Base-by-base conservation (phyloP, 92 coral and sea anemone species). In the Parazoanthus darwini region DNA sequence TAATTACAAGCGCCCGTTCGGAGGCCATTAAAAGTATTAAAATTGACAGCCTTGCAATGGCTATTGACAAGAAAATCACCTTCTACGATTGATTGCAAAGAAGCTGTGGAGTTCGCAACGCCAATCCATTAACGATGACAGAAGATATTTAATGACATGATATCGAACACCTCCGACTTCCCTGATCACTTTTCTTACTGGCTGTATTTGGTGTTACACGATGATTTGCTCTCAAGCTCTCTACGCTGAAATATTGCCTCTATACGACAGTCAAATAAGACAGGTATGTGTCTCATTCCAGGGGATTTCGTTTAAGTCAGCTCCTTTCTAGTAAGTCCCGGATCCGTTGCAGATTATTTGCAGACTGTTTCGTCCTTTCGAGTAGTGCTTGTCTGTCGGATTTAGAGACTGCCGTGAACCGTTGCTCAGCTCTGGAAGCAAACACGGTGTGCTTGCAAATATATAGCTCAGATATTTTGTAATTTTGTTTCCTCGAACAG, bases 91-190 rank as follows among this genome's bases (percentile, higher is more conserved):
- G 87, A 70, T 68, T 43, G 87, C 35, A 51, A 84, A 18, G 67
- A 44, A 84, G 65, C 75, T 46, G 8, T 18, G 79, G 37, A 84
- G 68, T 46, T 84, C 46, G 38, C 87, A 50, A 50, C 58, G 14
- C 29, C 65, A 48, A 84, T 71, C 87, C 87, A 84, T 84, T 84
- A 84, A 71, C 87, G 87, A 71, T 84, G 87, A 84, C 87, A 84
- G 79, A 84, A 84, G 46, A 84, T 71, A 71, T 84, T 44, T 70
- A 44, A 44, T 44, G 87, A 72, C 25, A 26, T 84, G 87, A 84
- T 68, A 84, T 48, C 43, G 67, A 84, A 84, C 43, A 84, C 87
- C 65, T 43, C 44, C 25, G 68, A 63, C 43, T 81, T 38, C 54
- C 11, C 38, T 82, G 86, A 82, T 82, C 78, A 43, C 86, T 82